Conservation (phyloP, 2,113 vertebrate genomes). For the Glaucidium brasilianum region DNA sequence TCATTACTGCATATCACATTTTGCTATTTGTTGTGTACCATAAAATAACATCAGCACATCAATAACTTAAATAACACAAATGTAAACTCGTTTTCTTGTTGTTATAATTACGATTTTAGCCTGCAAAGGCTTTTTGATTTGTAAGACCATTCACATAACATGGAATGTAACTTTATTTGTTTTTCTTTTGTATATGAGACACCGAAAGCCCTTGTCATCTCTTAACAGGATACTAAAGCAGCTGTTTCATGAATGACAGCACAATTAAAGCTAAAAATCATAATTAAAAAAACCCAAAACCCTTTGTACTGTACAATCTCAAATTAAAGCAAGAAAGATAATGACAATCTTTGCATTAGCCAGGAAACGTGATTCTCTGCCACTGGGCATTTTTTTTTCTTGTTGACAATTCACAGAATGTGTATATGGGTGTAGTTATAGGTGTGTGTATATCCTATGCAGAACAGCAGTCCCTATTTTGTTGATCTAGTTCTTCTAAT, state of each 20-base stretch:
- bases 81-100: conserved; percentile 51
- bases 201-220: conserved; percentile 74
- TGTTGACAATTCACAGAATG: conserved; percentile 61
- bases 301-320: conserved; percentile 74
- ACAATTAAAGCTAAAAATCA: conserved; percentile 80
- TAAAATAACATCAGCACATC: conserved; percentile 46
- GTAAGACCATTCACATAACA: conserved; percentile 74
- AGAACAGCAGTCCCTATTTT: conserved; percentile 68
- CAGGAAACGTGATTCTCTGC: conserved; percentile 73
- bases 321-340: conserved; percentile 75
- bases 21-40: conserved; percentile 22
- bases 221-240: conserved; percentile 73
- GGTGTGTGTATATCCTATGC: conserved; percentile 59
- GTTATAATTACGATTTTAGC: conserved; percentile 46
- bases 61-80: conserved; percentile 64
- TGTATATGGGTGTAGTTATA: conserved; percentile 58
- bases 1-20: conserved; percentile 44
- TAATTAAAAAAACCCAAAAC: conserved; percentile 52
- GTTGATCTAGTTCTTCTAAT: conserved; percentile 75
- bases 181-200: conserved; percentile 69
- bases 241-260: conserved; percentile 75
- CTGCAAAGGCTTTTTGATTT: conserved; percentile 47
- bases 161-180: conserved; percentile 77
- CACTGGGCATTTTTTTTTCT: conserved; percentile 49
- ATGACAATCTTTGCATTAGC: conserved; percentile 72